A percentile compares a stretch with the other conserved stretches of the same genome.
Conservation (phyloP, 2,888 invertebrate species). For the Toxonevra muliebris region DNA sequence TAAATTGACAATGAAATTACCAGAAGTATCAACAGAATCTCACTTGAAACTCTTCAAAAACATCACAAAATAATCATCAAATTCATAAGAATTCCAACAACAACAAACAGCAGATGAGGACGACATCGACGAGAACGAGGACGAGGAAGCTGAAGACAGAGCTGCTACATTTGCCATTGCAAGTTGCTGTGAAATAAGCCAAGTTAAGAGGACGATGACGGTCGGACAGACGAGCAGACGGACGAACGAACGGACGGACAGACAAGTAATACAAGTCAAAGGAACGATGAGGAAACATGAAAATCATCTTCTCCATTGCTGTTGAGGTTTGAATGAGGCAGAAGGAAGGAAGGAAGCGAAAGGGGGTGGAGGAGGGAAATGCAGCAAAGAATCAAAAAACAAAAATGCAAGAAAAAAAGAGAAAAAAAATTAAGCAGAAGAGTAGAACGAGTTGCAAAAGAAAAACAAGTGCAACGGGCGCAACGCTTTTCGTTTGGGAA, state of each 20-base stretch:
- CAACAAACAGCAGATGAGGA: too few species aligned
- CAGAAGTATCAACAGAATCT: not conserved
- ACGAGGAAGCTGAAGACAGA: not conserved
- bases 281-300: conserved; percentile 50
- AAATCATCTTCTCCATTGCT: conserved; percentile 54
- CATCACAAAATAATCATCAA: not conserved
- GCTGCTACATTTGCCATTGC: not conserved
- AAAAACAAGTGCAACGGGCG: not conserved
- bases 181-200: not conserved
- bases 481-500: not conserved
- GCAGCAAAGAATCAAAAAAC: not conserved
- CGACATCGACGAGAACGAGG: not conserved
- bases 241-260: not conserved
- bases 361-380: not conserved
- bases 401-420: not conserved
- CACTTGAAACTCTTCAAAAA: not conserved
- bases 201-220: not conserved
- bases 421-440: not conserved
- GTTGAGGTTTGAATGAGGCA: not conserved
- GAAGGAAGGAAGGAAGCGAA: not conserved
- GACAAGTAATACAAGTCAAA: not conserved
- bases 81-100: too few species aligned
- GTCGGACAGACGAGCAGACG: conserved; percentile 27
- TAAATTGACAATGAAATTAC: too few species aligned
- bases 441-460: not conserved